A percentile compares a stretch with the other conserved stretches of the same genome.
Evolutionary conservation across 2,888 invertebrate species (phyloP).

Genomic region (Nemoura dubitans): DNA sequence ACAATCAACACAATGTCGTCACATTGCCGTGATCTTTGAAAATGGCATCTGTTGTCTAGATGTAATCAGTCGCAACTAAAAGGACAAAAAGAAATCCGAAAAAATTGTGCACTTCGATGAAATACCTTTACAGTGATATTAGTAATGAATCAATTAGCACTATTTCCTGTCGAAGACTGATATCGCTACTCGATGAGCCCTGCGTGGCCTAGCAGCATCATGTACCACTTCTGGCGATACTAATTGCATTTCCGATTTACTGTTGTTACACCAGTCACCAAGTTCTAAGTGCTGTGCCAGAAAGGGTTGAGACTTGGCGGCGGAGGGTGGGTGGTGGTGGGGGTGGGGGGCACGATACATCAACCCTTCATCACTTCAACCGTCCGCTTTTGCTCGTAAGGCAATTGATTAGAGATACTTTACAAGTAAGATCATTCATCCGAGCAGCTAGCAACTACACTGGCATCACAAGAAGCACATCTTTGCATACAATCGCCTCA

Average conservation of each 20-base stretch:
- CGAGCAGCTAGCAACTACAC: neutral
- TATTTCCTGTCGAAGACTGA: neutral
- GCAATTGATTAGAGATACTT: slow-evolving; percentile 37
- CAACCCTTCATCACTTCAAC: slow-evolving; percentile 36
- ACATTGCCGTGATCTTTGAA: too few relatives aligned
- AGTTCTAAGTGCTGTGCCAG: slow-evolving; percentile 37
- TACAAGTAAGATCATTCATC: slow-evolving; percentile 30
- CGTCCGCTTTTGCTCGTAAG: slow-evolving; percentile 29
- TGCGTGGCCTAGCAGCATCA: slow-evolving; percentile 13
- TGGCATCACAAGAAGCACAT: slow-evolving; percentile 7
- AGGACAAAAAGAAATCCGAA: too few relatives aligned
- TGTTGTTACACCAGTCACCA: slow-evolving; percentile 20
- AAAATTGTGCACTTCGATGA: neutral
- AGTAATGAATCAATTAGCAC: slow-evolving; percentile 32
- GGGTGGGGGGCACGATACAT: neutral
- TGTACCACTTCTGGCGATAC: slow-evolving; percentile 24
- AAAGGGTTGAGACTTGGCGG: neutral
- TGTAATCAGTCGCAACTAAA: too few relatives aligned
- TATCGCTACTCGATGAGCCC: neutral
- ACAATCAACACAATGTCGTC: too few relatives aligned
- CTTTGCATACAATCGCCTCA: neutral
- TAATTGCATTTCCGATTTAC: slow-evolving; percentile 40
- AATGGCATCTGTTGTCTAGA: too few relatives aligned
- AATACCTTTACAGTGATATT: neutral
- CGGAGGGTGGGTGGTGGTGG: neutral